A percentile compares a stretch with the other conserved stretches of the same genome.
Evolutionary conservation across 2,113 vertebrate genomes (phyloP).

Genomic region (Mola mola): DNA sequence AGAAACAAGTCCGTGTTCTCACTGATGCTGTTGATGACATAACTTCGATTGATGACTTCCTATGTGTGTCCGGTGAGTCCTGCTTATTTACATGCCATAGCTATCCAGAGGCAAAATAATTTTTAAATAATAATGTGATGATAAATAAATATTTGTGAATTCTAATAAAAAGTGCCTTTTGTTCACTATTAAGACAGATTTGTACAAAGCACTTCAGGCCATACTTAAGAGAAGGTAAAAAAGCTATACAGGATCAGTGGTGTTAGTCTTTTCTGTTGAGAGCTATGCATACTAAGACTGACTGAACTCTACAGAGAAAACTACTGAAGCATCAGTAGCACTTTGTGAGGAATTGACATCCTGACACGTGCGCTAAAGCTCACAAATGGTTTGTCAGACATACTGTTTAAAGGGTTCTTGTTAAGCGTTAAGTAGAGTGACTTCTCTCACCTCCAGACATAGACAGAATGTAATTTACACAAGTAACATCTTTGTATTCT

Average conservation of each 20-base stretch:
- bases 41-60: slow-evolving; percentile 98
- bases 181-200: slow-evolving; percentile 5
- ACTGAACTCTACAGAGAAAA: slow-evolving; percentile 49
- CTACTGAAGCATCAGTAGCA: slow-evolving; percentile 46
- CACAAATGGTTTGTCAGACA: slow-evolving; percentile 57
- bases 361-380: slow-evolving; percentile 63
- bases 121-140: background rate
- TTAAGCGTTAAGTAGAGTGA: slow-evolving; percentile 61
- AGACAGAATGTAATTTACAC: slow-evolving; percentile 66
- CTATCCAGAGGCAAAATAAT: background rate
- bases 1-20: slow-evolving; percentile 95
- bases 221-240: slow-evolving; percentile 22
- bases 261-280: slow-evolving; percentile 30
- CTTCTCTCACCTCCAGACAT: slow-evolving; percentile 73
- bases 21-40: slow-evolving; percentile 99
- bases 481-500: slow-evolving; percentile 55
- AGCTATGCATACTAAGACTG: slow-evolving; percentile 28
- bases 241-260: background rate
- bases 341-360: slow-evolving; percentile 58
- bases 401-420: slow-evolving; percentile 65
- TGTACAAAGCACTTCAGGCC: slow-evolving; percentile 2
- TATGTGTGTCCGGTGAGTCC: slow-evolving; percentile 93
- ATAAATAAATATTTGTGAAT: background rate
- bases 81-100: slow-evolving; percentile 1
- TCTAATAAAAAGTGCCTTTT: slow-evolving; percentile 2